Evolutionary conservation across 2,888 invertebrate genomes (phyloP).

Genomic region (Pristionchus entomophagus): DNA sequence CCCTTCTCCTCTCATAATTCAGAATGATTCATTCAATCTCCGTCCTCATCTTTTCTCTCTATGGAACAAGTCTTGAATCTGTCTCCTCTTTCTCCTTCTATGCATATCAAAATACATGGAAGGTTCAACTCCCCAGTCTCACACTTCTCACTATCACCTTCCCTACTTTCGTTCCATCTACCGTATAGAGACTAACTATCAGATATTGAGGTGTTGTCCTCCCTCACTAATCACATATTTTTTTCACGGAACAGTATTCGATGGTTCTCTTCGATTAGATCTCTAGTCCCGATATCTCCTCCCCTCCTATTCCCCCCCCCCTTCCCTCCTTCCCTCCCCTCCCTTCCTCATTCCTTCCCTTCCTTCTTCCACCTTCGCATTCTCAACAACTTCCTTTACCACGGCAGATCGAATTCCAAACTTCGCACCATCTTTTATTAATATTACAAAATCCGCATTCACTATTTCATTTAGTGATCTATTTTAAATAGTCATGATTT

Average conservation of each 20-base stretch:
- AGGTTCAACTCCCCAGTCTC: not conserved
- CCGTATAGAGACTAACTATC: too few species aligned
- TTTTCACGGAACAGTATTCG: not conserved
- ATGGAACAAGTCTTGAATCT: not conserved
- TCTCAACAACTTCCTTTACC: not conserved
- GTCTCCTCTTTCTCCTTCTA: not conserved
- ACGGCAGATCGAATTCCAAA: constrained; percentile 8
- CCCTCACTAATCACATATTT: too few species aligned
- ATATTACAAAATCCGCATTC: not conserved
- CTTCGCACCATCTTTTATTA: not conserved
- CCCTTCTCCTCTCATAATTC: not conserved
- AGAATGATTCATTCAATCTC: not conserved
- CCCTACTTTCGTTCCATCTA: not conserved
- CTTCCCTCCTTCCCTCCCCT: not conserved
- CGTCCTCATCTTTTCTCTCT: not conserved
- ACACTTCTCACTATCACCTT: not conserved
- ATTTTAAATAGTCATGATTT: too few species aligned
- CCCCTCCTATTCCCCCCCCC: not conserved
- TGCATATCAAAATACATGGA: constrained; percentile 6
- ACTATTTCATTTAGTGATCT: too few species aligned
- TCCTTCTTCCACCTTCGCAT: constrained; percentile 21
- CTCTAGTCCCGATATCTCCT: not conserved
- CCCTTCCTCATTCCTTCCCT: not conserved
- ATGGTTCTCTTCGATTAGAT: constrained; percentile 22
- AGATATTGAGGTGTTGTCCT: not conserved